phyloP scores from a whole-genome alignment of 2,113 vertebrate genomes.

The Uropsilus gracilis region DNA sequence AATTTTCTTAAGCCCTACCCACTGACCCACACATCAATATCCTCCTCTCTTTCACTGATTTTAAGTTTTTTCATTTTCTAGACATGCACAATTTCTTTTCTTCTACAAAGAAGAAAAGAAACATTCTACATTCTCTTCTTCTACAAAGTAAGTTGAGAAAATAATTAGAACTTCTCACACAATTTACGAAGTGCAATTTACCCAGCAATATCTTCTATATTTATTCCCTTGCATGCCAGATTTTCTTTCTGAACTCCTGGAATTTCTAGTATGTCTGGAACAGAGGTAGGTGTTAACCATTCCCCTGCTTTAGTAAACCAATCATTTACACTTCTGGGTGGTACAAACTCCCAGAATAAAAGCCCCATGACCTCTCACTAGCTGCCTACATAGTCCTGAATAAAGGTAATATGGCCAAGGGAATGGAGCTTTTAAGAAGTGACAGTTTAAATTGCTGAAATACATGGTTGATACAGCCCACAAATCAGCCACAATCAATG shows the following conservation, averaged over 20 bases:
- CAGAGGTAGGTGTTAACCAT: neutral
- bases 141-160: constrained; percentile 17
- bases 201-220: neutral
- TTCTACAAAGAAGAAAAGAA: too few relatives aligned
- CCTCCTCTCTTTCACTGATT: neutral
- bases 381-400: neutral
- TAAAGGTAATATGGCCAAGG: neutral
- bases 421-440: neutral
- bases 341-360: neutral
- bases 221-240: neutral
- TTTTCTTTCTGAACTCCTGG: neutral
- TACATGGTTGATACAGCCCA: neutral
- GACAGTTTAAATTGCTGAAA: constrained; percentile 3
- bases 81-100: neutral
- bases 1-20: neutral
- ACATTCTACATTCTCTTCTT: neutral
- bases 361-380: neutral
- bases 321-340: neutral
- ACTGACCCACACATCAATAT: too few relatives aligned
- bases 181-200: neutral
- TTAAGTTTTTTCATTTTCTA: neutral
- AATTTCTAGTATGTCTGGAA: neutral
- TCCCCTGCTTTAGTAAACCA: neutral
- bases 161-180: neutral
- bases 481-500: neutral